Conservation (phyloP, 2,113 vertebrate species). For the Heliornis fulica region DNA sequence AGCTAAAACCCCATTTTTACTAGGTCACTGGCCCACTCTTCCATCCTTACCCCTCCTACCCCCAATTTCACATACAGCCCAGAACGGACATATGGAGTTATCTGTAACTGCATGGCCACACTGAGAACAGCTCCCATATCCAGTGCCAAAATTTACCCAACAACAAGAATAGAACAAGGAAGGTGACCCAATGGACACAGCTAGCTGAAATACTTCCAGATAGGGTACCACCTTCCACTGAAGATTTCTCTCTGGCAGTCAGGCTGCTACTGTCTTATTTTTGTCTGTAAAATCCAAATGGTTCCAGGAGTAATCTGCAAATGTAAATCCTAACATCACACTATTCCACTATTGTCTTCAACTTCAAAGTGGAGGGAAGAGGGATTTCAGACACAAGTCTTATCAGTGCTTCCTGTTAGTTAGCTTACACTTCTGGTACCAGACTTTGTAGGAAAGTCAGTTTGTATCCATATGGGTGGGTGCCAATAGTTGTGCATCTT, state of each 20-base stretch:
- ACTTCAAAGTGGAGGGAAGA: neutral
- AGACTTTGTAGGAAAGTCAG: neutral
- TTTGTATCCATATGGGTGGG: neutral
- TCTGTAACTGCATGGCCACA: neutral
- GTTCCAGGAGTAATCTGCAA: neutral
- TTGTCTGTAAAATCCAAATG: neutral
- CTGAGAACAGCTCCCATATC: neutral
- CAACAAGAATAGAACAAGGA: neutral
- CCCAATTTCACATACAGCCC: neutral
- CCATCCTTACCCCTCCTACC: neutral
- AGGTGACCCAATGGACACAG: neutral
- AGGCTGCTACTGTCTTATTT: neutral
- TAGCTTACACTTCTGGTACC: neutral
- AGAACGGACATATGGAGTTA: neutral
- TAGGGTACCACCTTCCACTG: neutral
- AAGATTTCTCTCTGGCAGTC: neutral
- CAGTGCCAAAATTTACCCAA: neutral
- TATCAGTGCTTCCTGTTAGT: neutral
- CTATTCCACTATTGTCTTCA: neutral
- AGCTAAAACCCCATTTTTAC: neutral
- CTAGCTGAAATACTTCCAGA: neutral
- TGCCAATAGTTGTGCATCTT: neutral
- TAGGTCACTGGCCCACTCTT: rapidly evolving
- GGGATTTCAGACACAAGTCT: neutral
- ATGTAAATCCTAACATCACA: neutral